A percentile compares a stretch with the other conserved stretches of the same genome.
phyloP scores from a whole-genome alignment of 2,797 vertebrate species.

The Enteromius argenteus region DNA sequence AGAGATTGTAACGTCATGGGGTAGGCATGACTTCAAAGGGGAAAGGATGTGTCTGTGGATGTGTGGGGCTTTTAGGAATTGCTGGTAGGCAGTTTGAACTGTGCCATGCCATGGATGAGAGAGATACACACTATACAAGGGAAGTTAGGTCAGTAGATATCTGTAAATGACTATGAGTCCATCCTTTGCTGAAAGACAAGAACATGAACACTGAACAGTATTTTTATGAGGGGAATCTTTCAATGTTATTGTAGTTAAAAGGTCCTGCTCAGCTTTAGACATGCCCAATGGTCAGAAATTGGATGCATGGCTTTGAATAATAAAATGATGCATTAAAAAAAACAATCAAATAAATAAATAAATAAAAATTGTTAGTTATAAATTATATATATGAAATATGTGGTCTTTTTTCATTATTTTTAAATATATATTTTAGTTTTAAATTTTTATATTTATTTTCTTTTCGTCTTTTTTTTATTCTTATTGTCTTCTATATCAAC shows the following conservation, averaged over 20 bases:
- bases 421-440: no score
- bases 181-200: not conserved
- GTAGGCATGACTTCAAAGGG: constrained; percentile 43
- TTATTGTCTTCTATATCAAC: no score
- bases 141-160: not conserved
- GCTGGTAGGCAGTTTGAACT: not conserved
- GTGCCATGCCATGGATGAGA: not conserved
- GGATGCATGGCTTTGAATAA: not conserved
- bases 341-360: no score
- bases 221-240: not conserved
- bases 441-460: no score
- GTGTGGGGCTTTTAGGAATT: not conserved
- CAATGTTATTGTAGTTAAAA: not conserved
- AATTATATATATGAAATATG: no score
- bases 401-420: no score
- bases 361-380: no score
- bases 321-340: no score
- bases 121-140: not conserved
- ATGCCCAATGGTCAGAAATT: not conserved
- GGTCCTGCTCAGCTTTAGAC: not conserved
- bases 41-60: constrained; percentile 7
- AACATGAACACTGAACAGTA: not conserved
- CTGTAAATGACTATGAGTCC: not conserved
- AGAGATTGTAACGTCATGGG: constrained; percentile 48
- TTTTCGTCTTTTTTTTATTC: no score